Evolutionary conservation across 2,797 vertebrate genomes (phyloP), one percentile per base, ranked within the genome.

Genomic region (Molossus alvarezi): DNA sequence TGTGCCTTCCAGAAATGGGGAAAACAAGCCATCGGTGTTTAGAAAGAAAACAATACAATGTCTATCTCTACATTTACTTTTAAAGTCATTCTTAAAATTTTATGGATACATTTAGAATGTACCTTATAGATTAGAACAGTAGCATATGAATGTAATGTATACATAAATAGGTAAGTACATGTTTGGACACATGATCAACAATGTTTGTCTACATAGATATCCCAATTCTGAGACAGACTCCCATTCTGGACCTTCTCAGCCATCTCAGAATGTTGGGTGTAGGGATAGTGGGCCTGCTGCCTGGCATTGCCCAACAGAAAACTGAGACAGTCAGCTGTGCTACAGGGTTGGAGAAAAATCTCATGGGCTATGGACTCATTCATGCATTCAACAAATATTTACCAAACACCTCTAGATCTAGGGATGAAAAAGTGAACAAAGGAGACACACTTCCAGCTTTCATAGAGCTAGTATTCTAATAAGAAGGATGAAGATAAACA

Each of bases 401-500:
- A 57, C 60, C 53, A 91, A 91, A 33, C 10, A 77, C 3, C 1
- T 65, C 41, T 88, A 81, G 29, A 81, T 48, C 18, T 45, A 55
- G 6, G 5, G 21, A 53, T 87, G 14, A 86, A 96, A 15, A 17
- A 69, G 11, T 82, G 53, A 87, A 71, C 12, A 51, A 87, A 86
- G 3, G 37, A 84, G 41, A 57, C 64, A 71, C 9, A 72, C 23
- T 83, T n/a, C 45, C 13, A 93, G 9, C 27, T 90, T 82, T 58
- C 12, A 33, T 18, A 77, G 14, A 95, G 13, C 2, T 91, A 41
- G 45, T 8, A 65, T 41, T 85, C 57, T 25, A n/a, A 73, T 37
- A 13, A 21, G 25, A 17, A 96, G 55, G 88, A 79, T 90, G 58
- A 72, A 93, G 27, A 90, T 55, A 83, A 75, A 80, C 33, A 87